Percentiles rank a stretch among this genome's conserved stretches.
Evolutionary conservation across 2,113 vertebrate genomes (phyloP).

Genomic region (Tylochromis polylepis): DNA sequence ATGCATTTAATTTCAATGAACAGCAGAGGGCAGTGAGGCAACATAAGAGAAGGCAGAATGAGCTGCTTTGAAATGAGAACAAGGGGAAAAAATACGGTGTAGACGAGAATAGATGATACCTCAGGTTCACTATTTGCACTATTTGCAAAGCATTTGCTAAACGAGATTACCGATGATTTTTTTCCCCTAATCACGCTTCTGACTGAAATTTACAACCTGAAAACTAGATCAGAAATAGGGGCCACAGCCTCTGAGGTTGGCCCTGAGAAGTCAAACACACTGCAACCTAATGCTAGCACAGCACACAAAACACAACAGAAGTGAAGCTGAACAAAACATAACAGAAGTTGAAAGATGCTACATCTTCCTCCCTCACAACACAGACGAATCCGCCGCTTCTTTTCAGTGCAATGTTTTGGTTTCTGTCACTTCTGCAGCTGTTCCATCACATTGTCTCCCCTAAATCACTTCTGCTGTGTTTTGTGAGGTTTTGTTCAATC

Average conservation of each 20-base stretch:
- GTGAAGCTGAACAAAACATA: background rate
- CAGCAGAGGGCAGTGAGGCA: slow-evolving; percentile 42
- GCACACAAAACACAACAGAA: background rate
- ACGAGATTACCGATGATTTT: background rate
- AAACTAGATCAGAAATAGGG: background rate
- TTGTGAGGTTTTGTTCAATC: no score
- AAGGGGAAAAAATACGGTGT: fast-evolving
- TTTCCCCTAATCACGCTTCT: background rate
- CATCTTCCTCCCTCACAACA: background rate
- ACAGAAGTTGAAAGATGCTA: background rate
- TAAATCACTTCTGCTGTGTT: no score
- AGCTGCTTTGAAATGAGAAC: background rate
- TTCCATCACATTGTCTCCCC: no score
- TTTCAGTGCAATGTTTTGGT: no score
- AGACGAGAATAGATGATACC: background rate
- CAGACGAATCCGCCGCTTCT: background rate
- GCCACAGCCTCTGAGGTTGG: background rate
- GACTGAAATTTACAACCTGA: background rate
- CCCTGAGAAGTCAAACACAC: background rate
- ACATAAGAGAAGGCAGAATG: background rate
- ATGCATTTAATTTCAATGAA: background rate
- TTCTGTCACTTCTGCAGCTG: no score
- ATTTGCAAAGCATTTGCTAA: background rate
- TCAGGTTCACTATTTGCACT: background rate
- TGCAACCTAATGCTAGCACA: background rate